Percentiles rank a stretch among this genome's conserved stretches.
phyloP scores from a whole-genome alignment of 1,140 invertebrate genomes.

The Pogonomyrmex barbatus region DNA sequence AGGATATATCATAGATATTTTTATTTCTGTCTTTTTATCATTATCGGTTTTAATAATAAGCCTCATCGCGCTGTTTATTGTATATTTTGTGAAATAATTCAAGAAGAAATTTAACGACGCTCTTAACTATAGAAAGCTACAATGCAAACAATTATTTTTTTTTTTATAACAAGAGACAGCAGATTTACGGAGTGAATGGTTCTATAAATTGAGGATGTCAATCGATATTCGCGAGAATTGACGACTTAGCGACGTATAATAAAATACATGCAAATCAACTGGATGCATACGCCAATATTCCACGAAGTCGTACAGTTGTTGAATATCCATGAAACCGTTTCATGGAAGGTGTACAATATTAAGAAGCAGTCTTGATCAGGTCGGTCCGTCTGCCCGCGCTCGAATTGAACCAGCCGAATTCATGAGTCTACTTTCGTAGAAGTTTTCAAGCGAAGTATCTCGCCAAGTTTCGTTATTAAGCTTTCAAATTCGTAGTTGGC shows the following conservation, averaged over 20 bases:
- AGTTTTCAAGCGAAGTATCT: conserved; percentile 57
- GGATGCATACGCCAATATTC: background rate
- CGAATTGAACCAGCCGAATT: conserved; percentile 69
- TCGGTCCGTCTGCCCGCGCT: background rate
- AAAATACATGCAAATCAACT: conserved; percentile 56
- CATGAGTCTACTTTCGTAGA: conserved; percentile 68
- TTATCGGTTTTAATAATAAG: background rate
- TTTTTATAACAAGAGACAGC: conserved; percentile 12
- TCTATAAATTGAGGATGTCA: conserved; percentile 28
- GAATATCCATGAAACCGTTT: conserved; percentile 57
- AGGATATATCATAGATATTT: conserved; percentile 1
- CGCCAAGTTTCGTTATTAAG: conserved; percentile 59
- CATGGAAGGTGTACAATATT: conserved; percentile 47
- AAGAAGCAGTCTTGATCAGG: conserved; percentile 21
- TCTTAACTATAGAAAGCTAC: conserved; percentile 24
- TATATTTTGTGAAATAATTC: conserved; percentile 26
- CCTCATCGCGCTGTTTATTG: conserved; percentile 22
- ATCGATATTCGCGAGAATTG: conserved; percentile 43
- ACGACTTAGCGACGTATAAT: conserved; percentile 32
- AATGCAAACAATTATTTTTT: conserved; percentile 20
- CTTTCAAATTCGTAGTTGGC: conserved; percentile 58
- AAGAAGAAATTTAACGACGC: conserved; percentile 42
- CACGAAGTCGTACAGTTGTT: conserved; percentile 37
- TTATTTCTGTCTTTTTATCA: conserved; percentile 28
- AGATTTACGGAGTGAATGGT: conserved; percentile 16